Evolutionary conservation across 1,140 invertebrate species (phyloP).

Genomic region (Drosophila nigromelanica): DNA sequence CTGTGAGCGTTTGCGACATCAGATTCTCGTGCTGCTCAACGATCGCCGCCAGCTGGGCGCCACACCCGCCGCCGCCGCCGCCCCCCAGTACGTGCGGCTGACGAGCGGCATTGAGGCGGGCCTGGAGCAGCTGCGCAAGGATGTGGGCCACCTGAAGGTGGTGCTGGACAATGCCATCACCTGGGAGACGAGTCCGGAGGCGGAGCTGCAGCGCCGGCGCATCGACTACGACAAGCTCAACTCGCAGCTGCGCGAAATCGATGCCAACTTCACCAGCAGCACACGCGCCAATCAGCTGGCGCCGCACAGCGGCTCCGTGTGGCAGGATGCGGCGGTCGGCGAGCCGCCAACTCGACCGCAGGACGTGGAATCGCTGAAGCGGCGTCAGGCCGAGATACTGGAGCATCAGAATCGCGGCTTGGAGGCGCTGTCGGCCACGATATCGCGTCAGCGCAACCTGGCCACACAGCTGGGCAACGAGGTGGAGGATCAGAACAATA

Average conservation of each 20-base stretch:
- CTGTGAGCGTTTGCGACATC: slow-evolving; percentile 87
- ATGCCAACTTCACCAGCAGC: slow-evolving; percentile 36
- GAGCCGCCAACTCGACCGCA: slow-evolving; percentile 27
- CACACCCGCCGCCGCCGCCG: slow-evolving; percentile 84
- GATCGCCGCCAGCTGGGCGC: slow-evolving; percentile 84
- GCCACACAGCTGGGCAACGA: slow-evolving; percentile 90
- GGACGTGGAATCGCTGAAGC: slow-evolving; percentile 62
- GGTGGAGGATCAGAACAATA: slow-evolving; percentile 92
- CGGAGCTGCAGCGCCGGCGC: slow-evolving; percentile 54
- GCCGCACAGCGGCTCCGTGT: slow-evolving; percentile 19
- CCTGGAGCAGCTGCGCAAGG: slow-evolving; percentile 87
- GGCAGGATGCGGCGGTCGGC: slow-evolving; percentile 85
- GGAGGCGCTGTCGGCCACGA: slow-evolving; percentile 90
- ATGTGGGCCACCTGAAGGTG: slow-evolving; percentile 86
- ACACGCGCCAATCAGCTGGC: slow-evolving; percentile 28
- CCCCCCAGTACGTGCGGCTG: slow-evolving; percentile 74
- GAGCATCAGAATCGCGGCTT: slow-evolving; percentile 91
- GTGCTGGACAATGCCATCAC: slow-evolving; percentile 85
- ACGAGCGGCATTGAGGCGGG: slow-evolving; percentile 86
- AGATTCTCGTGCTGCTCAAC: slow-evolving; percentile 87
- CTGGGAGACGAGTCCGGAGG: slow-evolving; percentile 53
- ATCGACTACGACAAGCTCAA: slow-evolving; percentile 51
- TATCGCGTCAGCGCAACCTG: slow-evolving; percentile 91
- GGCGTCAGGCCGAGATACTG: slow-evolving; percentile 83
- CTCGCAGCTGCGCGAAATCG: slow-evolving; percentile 45